Conservation (phyloP, 92 coral and sea anemone species). For the Anthopleura xanthogrammica region DNA sequence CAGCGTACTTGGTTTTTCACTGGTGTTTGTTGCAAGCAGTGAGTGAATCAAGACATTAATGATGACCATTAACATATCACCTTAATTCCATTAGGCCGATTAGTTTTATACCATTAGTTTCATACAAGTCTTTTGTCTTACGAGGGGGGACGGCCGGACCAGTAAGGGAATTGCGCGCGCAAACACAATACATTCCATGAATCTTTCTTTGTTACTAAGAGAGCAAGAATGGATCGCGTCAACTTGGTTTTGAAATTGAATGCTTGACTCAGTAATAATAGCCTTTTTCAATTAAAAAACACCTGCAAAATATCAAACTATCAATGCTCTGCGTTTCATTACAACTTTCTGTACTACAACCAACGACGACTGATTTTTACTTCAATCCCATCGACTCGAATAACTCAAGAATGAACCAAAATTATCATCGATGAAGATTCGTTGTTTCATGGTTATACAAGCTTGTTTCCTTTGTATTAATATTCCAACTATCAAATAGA, state of each 20-base stretch:
- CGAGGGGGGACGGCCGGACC: neutral
- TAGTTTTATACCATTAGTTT: conserved; percentile 21
- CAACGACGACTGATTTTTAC: too few species aligned
- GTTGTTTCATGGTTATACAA: too few species aligned
- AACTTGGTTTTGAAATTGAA: neutral
- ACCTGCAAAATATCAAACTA: neutral
- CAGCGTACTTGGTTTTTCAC: neutral
- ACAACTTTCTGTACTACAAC: too few species aligned
- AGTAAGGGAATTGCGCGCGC: neutral
- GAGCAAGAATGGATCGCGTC: neutral
- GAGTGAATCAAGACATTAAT: conserved; percentile 9
- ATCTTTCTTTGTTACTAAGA: neutral
- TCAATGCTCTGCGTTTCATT: too few species aligned
- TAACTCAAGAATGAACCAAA: too few species aligned
- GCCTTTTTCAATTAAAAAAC: neutral
- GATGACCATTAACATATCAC: conserved; percentile 16
- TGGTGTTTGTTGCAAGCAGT: neutral
- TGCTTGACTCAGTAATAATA: neutral
- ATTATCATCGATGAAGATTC: too few species aligned
- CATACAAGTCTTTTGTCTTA: neutral
- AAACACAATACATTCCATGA: neutral
- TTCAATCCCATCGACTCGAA: too few species aligned
- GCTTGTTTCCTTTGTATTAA: too few species aligned
- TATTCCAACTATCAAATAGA: too few species aligned
- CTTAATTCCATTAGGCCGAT: conserved; percentile 3